Evolutionary conservation across 2,797 vertebrate genomes (phyloP).

Genomic region (Poeciliopsis presidionis): DNA sequence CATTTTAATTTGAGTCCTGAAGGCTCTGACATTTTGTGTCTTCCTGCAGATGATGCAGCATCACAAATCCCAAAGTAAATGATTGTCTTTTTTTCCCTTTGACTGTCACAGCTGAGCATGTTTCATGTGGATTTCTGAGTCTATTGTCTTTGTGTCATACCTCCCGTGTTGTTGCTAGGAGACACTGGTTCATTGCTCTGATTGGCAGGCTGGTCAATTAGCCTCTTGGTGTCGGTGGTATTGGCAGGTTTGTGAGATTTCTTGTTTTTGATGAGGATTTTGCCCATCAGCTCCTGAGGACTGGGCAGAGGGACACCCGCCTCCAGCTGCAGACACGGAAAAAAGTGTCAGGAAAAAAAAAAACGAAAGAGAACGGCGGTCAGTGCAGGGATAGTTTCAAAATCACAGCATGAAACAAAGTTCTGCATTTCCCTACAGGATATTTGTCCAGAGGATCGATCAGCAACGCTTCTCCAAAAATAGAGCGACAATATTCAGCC

Average conservation of each 20-base stretch:
- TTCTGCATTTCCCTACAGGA: slow-evolving; percentile 79
- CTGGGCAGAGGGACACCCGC: slow-evolving; percentile 91
- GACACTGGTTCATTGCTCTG: slow-evolving; percentile 91
- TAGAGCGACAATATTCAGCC: slow-evolving; percentile 97
- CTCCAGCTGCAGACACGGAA: slow-evolving; percentile 84
- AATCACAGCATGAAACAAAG: background rate
- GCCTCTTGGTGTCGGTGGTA: slow-evolving; percentile 89
- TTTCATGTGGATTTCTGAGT: slow-evolving; percentile 32
- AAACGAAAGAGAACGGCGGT: background rate
- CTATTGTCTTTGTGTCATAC: slow-evolving; percentile 68
- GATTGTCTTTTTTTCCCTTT: background rate
- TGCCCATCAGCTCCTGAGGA: slow-evolving; percentile 95
- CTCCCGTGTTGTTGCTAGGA: slow-evolving; percentile 88
- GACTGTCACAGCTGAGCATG: slow-evolving; percentile 22
- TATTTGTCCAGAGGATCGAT: slow-evolving; percentile 96
- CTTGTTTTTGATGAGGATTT: slow-evolving; percentile 99
- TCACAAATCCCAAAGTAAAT: background rate
- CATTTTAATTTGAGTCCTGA: slow-evolving; percentile 10
- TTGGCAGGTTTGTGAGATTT: slow-evolving; percentile 94
- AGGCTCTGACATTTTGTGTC: background rate
- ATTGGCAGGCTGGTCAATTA: slow-evolving; percentile 91
- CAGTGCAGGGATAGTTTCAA: background rate
- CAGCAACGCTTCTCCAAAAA: slow-evolving; percentile 94
- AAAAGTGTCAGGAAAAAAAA: background rate
- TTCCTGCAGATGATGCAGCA: background rate